Evolutionary conservation across 1,140 invertebrate genomes (phyloP).

Genomic region (Trachelipus rathkii): DNA sequence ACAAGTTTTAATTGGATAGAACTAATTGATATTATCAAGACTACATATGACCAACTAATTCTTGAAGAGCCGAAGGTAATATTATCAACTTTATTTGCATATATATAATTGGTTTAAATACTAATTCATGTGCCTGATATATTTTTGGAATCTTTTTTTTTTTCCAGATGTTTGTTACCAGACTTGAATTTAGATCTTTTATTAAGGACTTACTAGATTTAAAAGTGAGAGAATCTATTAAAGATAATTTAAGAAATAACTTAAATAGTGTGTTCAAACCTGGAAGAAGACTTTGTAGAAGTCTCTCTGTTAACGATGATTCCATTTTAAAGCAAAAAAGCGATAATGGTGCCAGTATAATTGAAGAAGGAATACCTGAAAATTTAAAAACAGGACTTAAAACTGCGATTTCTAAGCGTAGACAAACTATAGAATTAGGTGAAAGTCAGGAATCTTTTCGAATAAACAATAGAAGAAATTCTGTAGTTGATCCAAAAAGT

Average conservation of each 20-base stretch:
- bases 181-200: neutral
- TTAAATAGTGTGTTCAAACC: neutral
- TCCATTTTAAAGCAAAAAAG: neutral
- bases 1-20: constrained; percentile 33
- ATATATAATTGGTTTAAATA: constrained; percentile 9
- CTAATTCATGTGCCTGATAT: neutral
- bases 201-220: neutral
- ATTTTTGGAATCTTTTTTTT: neutral
- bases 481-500: neutral
- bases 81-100: neutral
- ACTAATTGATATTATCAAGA: constrained; percentile 30
- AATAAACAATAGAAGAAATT: constrained; percentile 32
- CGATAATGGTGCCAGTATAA: neutral
- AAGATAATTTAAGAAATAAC: neutral
- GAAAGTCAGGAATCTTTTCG: constrained; percentile 40
- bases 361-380: neutral
- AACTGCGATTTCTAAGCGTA: constrained; percentile 19
- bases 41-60: constrained; percentile 32
- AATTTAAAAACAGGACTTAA: neutral
- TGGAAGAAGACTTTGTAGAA: neutral
- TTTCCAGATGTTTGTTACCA: neutral
- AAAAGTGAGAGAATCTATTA: neutral
- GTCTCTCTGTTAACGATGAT: neutral
- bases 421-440: constrained; percentile 38
- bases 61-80: constrained; percentile 32